phyloP scores from a whole-genome alignment of 1,140 invertebrate species.

The Formica selysi region DNA sequence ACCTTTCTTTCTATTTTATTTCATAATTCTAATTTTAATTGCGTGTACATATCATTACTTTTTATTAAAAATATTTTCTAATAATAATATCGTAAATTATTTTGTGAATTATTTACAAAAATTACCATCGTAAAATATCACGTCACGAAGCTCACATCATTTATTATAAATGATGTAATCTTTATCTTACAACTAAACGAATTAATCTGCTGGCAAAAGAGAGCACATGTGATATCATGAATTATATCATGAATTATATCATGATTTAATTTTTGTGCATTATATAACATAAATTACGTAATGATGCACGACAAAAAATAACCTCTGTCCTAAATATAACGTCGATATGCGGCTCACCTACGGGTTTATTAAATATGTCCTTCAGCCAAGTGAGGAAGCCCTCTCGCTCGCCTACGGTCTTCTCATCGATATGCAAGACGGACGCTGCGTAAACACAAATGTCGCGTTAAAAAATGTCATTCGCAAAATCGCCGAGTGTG shows the following conservation, averaged over 20 bases:
- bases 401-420: background rate
- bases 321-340: slow-evolving; percentile 1
- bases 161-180: background rate
- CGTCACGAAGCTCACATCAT: background rate
- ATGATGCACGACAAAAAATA: background rate
- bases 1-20: background rate
- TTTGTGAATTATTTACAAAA: too few relatives aligned
- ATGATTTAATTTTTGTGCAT: slow-evolving; percentile 4
- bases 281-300: slow-evolving; percentile 23
- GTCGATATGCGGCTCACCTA: slow-evolving; percentile 4
- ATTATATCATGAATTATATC: background rate
- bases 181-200: background rate
- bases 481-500: background rate
- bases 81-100: background rate
- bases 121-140: background rate
- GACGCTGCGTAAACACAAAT: slow-evolving; percentile 44
- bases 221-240: background rate
- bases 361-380: slow-evolving; percentile 43
- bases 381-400: slow-evolving; percentile 63
- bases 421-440: slow-evolving; percentile 12
- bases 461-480: slow-evolving; percentile 22
- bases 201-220: background rate
- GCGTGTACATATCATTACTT: background rate
- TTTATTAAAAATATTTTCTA: background rate
- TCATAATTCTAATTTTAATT: background rate